phyloP scores from a whole-genome alignment of 2,113 vertebrate species.

The Uria aalge region DNA sequence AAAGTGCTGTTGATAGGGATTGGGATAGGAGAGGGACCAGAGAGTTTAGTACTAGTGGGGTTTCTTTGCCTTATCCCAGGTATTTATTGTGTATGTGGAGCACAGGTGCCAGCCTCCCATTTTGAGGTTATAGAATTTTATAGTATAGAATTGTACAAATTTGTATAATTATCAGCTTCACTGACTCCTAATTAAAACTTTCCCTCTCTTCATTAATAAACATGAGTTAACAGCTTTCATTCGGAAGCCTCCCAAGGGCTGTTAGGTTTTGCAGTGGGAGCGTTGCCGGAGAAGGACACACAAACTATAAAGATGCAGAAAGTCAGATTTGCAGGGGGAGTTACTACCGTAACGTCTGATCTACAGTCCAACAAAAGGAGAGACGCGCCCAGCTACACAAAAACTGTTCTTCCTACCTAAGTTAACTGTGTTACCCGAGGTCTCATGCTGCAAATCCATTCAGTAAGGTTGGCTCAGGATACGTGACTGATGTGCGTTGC shows the following conservation, averaged over 20 bases:
- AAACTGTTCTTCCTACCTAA: background rate
- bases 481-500: background rate
- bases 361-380: background rate
- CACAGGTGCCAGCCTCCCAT: background rate
- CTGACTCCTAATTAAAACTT: background rate
- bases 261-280: background rate
- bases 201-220: background rate
- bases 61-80: background rate
- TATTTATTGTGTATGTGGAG: background rate
- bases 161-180: background rate
- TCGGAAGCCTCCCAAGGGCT: background rate
- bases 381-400: rapidly evolving
- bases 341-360: background rate
- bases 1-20: background rate
- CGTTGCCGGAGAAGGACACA: background rate
- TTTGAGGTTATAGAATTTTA: background rate
- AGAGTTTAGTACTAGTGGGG: background rate
- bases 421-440: background rate
- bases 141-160: background rate
- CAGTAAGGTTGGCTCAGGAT: background rate
- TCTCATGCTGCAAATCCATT: background rate
- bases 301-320: background rate
- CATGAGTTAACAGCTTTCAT: background rate
- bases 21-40: background rate
- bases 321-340: background rate